These are phyloP conservation scores for Colinus virginianus DNA, from an alignment of 2,113 vertebrate species.

Conservation along the genomic window DNA sequence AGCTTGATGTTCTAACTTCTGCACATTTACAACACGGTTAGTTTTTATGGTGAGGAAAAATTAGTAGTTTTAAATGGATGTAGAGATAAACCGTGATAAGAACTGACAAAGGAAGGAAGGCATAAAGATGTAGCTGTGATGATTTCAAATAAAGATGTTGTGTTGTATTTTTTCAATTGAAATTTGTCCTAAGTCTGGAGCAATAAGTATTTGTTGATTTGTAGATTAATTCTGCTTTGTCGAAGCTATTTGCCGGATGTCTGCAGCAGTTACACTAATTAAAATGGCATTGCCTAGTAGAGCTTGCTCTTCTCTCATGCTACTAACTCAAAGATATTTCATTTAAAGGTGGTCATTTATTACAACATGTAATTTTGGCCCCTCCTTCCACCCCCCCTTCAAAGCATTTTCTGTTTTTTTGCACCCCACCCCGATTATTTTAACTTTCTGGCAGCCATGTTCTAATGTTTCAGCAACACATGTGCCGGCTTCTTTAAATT, in stretches of 20 bases:
- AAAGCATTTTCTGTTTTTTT: constrained; percentile 53
- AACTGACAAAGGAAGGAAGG: constrained; percentile 7
- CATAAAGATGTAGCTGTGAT: constrained; percentile 2
- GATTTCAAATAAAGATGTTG: not conserved
- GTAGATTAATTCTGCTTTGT: constrained; percentile 73
- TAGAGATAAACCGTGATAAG: constrained; percentile 23
- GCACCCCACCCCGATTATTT: constrained; percentile 61
- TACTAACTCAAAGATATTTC: constrained; percentile 63
- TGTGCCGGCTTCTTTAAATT: constrained; percentile 76
- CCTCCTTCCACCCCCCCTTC: not conserved
- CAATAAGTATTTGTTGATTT: constrained; percentile 84
- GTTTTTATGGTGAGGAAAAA: not conserved
- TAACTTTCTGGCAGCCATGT: constrained; percentile 66
- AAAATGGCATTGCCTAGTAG: constrained; percentile 74
- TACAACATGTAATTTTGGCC: constrained; percentile 37
- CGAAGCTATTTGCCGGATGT: constrained; percentile 78
- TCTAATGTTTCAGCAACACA: constrained; percentile 75
- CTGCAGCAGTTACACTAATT: constrained; percentile 71
- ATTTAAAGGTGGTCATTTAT: constrained; percentile 63
- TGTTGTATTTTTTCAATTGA: constrained; percentile 36
- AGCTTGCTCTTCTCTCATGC: constrained; percentile 74
- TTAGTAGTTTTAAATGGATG: not conserved
- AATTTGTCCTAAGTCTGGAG: constrained; percentile 79
- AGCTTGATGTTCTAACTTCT: no score
- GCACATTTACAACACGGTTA: not conserved